A percentile compares a stretch with the other conserved stretches of the same genome.
Conservation (phyloP, 2,888 invertebrate species). For the Gymnosoma rotundatum region DNA sequence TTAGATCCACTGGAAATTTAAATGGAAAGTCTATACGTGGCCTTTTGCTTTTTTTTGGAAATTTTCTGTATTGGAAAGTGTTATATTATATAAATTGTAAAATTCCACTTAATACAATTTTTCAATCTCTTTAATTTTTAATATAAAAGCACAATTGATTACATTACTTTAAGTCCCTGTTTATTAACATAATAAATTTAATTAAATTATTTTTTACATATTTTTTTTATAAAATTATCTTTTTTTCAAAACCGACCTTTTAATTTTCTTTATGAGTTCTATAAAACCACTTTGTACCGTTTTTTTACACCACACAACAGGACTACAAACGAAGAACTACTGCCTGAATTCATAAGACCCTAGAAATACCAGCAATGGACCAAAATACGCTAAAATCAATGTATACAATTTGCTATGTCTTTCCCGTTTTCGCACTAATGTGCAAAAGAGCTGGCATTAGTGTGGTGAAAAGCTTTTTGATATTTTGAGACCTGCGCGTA, state of each 20-base stretch:
- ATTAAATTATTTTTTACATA: background rate
- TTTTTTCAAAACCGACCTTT: constrained; percentile 56
- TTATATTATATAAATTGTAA: constrained; percentile 37
- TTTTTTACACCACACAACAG: constrained; percentile 78
- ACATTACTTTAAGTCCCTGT: background rate
- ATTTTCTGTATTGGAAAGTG: constrained; percentile 31
- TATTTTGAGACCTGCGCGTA: constrained; percentile 60
- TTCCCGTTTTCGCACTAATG: constrained; percentile 64
- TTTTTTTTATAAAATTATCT: constrained; percentile 19
- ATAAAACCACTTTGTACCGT: constrained; percentile 70
- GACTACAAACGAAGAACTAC: constrained; percentile 82
- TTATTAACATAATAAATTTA: background rate
- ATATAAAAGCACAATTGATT: background rate
- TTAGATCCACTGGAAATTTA: constrained; percentile 19
- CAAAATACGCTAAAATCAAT: constrained; percentile 74
- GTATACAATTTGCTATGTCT: constrained; percentile 70
- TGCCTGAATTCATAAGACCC: constrained; percentile 76
- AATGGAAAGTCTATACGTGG: background rate
- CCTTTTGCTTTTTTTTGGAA: background rate
- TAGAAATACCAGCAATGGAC: constrained; percentile 75
- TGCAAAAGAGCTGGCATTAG: constrained; percentile 55
- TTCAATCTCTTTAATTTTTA: background rate
- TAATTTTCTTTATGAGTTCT: constrained; percentile 35
- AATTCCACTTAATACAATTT: constrained; percentile 44
- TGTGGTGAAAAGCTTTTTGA: constrained; percentile 80